Base-by-base conservation (phyloP, 2,888 invertebrate species). In the Cosmopolites sordidus region DNA sequence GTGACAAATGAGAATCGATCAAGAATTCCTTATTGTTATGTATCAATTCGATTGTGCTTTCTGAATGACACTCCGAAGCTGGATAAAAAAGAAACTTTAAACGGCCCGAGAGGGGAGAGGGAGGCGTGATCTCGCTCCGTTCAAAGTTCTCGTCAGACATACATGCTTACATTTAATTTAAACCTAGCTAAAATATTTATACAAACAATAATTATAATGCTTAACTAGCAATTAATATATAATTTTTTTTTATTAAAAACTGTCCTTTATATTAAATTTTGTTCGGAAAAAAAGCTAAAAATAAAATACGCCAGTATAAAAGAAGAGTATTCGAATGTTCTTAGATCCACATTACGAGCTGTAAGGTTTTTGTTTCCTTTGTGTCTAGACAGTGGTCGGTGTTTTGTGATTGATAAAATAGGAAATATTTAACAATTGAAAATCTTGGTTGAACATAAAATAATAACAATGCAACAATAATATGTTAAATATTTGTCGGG, bases 151-250 rank as follows among this genome's bases (percentile, higher is more conserved):
- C 22, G 64, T 62, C 67, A 68, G 66, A 71, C 71, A 70, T 68
- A 71, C 70, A 64, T 66, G 69, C 71, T 73, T 73, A 73, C 68
- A 69, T 72, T 72, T 40, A 51, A 73, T 70, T 71, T 57, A 71
- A 71, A 70, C 64, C 70, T 73, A 72, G 69, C 71, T 73, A 72
- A 70, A 70, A 71, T 72, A 72, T 72, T 74, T 73, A 74, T 73
- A 75, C 73, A 75, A 74, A 74, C 73, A 74, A 73, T 72, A 57
- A 57, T 57, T 45, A 66, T 62, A 64, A 58, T 62, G 58, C 67
- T 69, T 68, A 72, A 71, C 71, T 73, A 73, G 68, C 69, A 71
- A 66, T 70, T 69, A 70, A 70, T 70, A 70, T 69, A 69, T 66
- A 45, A 22, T 44, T 48, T 60, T 62, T 57, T 51, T 63, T 54